These are phyloP conservation scores for Brachionus paranguensis DNA, from an alignment of 1,140 invertebrate species.

Conservation along the genomic window DNA sequence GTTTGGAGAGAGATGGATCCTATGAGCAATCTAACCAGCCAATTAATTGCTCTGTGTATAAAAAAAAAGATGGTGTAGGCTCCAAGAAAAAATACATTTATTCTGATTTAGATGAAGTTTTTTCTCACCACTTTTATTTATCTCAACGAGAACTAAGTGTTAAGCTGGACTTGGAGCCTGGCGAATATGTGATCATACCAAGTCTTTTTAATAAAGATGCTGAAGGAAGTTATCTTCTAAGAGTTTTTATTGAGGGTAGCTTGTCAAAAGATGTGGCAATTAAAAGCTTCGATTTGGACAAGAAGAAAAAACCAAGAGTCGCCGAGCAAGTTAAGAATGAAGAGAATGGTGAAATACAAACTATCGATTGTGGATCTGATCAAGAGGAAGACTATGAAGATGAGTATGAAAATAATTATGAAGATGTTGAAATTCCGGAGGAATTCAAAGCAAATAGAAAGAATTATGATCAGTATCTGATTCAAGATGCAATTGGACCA, in stretches of 20 bases:
- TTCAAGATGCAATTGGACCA: background rate
- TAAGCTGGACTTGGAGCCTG: slow-evolving; percentile 53
- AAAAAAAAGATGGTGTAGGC: background rate
- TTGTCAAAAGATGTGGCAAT: background rate
- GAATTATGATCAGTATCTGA: background rate
- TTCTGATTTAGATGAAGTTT: slow-evolving; percentile 33
- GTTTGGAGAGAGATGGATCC: slow-evolving; percentile 32
- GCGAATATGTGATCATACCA: slow-evolving; percentile 64
- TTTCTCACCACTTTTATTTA: slow-evolving; percentile 49
- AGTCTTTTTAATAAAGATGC: slow-evolving; percentile 62
- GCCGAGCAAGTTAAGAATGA: background rate
- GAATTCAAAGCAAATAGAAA: background rate
- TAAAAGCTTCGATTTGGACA: background rate
- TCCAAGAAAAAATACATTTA: slow-evolving; percentile 21
- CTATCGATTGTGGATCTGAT: background rate
- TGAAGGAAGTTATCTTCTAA: slow-evolving; percentile 60
- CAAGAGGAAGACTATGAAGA: slow-evolving; percentile 26
- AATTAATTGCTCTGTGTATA: slow-evolving; percentile 26
- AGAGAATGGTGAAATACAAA: background rate
- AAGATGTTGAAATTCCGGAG: slow-evolving; percentile 23
- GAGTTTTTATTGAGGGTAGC: slow-evolving; percentile 55
- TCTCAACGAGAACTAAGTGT: slow-evolving; percentile 52
- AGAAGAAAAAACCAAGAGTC: background rate
- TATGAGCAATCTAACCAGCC: slow-evolving; percentile 35
- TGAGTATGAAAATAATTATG: slow-evolving; percentile 21